Conservation (phyloP, 1,140 invertebrate species). For the Zophobas atratus region DNA sequence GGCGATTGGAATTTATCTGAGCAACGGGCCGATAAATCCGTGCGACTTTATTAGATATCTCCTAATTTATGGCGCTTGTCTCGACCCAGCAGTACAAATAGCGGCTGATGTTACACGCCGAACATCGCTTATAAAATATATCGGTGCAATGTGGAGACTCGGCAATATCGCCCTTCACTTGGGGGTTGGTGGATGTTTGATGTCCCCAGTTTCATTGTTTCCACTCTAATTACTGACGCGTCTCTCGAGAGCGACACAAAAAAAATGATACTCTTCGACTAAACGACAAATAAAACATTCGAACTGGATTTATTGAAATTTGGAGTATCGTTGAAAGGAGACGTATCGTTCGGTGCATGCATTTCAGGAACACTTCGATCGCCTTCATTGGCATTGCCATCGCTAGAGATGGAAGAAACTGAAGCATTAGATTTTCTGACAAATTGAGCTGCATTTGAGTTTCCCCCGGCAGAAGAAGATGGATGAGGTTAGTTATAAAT, state of each 20-base stretch:
- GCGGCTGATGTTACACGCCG: slow-evolving; percentile 52
- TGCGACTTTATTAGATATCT: slow-evolving; percentile 68
- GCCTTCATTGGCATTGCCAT: slow-evolving; percentile 50
- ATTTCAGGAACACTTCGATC: slow-evolving; percentile 38
- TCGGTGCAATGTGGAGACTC: slow-evolving; percentile 45
- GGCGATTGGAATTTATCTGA: slow-evolving; percentile 64
- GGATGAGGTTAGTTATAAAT: slow-evolving; percentile 71
- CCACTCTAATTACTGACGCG: slow-evolving; percentile 13
- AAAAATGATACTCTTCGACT: slow-evolving; percentile 27
- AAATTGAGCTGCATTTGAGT: slow-evolving; percentile 70
- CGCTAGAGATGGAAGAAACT: slow-evolving; percentile 58
- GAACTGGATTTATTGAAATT: slow-evolving; percentile 29
- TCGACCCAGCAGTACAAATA: slow-evolving; percentile 60
- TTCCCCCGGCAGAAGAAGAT: slow-evolving; percentile 67
- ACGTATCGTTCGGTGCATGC: slow-evolving; percentile 22
- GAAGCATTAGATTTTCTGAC: slow-evolving; percentile 69
- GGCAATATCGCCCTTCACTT: slow-evolving; percentile 30
- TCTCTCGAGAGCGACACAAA: not conserved
- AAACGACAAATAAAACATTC: slow-evolving; percentile 14
- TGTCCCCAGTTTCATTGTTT: slow-evolving; percentile 15
- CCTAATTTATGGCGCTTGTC: slow-evolving; percentile 66
- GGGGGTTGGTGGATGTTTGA: slow-evolving; percentile 27
- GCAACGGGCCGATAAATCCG: slow-evolving; percentile 65
- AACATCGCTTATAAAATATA: slow-evolving; percentile 64
- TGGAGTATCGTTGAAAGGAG: slow-evolving; percentile 33